These are phyloP conservation scores for Lutjanus erythropterus DNA, from an alignment of 2,113 vertebrate genomes.

Conservation along the genomic window DNA sequence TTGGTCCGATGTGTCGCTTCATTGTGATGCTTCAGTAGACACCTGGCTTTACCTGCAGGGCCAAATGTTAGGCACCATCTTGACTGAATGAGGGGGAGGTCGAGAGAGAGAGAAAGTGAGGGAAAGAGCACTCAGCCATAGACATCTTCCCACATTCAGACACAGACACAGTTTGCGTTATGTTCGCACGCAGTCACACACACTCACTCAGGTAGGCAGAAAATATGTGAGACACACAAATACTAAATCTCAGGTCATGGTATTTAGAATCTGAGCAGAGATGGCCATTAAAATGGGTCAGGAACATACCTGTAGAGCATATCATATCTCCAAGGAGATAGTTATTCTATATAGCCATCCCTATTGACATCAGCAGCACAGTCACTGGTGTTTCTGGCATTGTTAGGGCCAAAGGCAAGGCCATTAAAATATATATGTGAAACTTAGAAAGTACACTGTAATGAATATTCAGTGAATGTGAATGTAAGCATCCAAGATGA, in stretches of 20 bases:
- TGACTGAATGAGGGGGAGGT: conserved; percentile 2
- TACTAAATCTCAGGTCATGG: not conserved
- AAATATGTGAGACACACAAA: not conserved
- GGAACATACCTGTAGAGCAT: conserved; percentile 6
- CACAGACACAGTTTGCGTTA: not conserved
- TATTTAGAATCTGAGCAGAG: not conserved
- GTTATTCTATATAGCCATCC: conserved; percentile 29
- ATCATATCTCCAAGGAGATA: conserved; percentile 34
- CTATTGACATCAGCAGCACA: conserved; percentile 10
- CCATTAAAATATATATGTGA: not conserved
- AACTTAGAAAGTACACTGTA: not conserved
- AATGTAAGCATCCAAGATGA: not conserved
- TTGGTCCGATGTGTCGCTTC: not conserved
- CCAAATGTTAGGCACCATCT: conserved; percentile 14
- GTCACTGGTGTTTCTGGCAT: not conserved
- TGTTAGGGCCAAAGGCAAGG: conserved; percentile 10
- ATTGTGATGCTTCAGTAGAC: conserved; percentile 22
- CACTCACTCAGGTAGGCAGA: not conserved
- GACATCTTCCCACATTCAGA: not conserved
- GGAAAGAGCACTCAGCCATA: not conserved
- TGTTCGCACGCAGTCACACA: not conserved
- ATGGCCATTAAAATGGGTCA: conserved; percentile 12
- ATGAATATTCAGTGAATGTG: not conserved
- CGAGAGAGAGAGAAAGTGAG: not conserved
- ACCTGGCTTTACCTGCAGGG: conserved; percentile 16